A percentile compares a stretch with the other conserved stretches of the same genome.
phyloP scores from a whole-genome alignment of 1,140 invertebrate genomes.

The Coelopa frigida region DNA sequence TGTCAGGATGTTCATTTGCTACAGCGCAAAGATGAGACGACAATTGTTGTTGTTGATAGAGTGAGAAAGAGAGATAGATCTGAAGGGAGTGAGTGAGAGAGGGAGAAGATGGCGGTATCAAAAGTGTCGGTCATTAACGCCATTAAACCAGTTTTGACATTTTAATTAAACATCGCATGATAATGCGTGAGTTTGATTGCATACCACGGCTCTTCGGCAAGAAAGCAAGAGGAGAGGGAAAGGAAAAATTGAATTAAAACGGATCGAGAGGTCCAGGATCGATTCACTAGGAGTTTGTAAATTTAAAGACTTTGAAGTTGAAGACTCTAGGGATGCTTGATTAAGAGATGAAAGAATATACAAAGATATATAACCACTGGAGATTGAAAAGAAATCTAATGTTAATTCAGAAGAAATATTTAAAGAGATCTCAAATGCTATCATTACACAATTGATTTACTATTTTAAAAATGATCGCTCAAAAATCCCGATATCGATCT shows the following conservation, averaged over 20 bases:
- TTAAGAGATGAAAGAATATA: not conserved
- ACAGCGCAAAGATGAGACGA: no score
- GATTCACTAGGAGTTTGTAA: constrained; percentile 1
- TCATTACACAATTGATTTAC: no score
- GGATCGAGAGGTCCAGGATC: not conserved
- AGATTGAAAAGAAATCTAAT: no score
- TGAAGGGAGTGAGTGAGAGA: no score
- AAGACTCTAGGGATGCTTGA: not conserved
- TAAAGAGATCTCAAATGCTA: no score
- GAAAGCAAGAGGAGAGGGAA: not conserved
- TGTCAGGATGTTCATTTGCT: no score
- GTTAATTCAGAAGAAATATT: no score
- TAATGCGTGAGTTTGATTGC: not conserved
- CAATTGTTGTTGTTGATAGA: no score
- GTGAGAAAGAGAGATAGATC: no score
- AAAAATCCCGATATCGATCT: no score
- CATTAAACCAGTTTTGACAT: constrained; percentile 45
- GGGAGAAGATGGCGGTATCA: no score
- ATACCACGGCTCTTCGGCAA: not conserved
- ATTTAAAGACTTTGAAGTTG: not conserved
- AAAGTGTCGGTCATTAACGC: constrained; percentile 37
- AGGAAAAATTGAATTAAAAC: not conserved
- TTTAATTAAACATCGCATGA: constrained; percentile 38
- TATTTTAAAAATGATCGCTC: no score
- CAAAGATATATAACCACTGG: constrained; percentile 8